Base-by-base conservation (phyloP, 2,888 invertebrate genomes). In the Lithophane leautieri region DNA sequence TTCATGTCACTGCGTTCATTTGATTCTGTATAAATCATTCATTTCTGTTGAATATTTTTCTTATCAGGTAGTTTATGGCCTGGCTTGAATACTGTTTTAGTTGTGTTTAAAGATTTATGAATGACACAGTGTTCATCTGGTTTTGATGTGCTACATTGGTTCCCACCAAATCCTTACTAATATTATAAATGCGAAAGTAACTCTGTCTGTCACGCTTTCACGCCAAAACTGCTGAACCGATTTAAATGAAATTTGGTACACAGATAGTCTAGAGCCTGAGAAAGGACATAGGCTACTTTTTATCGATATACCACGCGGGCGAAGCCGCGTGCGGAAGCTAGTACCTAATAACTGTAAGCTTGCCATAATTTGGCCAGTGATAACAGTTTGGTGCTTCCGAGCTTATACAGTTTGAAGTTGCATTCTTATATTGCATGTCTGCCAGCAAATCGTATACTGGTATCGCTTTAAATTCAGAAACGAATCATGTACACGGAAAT, bases 391-490 rank as follows among this genome's bases (percentile, higher is more conserved):
- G 25, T 66, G 14, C 34, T 66, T 47, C 44, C 44, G n/a, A 62
- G 44, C 40, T 54, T 60, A 16, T 60, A 19, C 28, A 40, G 56
- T 70, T 62, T 58, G 11, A 62, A 78, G 66, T 66, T 67, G 52
- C 66, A 83, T 73, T 69, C 61, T 70, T 47, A 54, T 68, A 44
- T 81, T 78, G 83, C 79, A 83, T 79, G 84, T 81, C 61, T 69
- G 69, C 65, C 69, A 66, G 40, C 54, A 54, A 69, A 63, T 65
- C 25, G 72, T 66, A 66, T 83, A 52, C 65, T 62, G 56, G 63
- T 78, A 83, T 71, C 70, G 78, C 47, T 80, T 78, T 71, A 52
- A 83, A 70, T 73, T 81, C 73, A 62, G 79, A 74, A 84, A 74
- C 74, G 56, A 54, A 74, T 40, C 56, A 54, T 54, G 47, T 61